Evolutionary conservation across 2,888 invertebrate genomes (phyloP).

Genomic region (Fragum fragum): DNA sequence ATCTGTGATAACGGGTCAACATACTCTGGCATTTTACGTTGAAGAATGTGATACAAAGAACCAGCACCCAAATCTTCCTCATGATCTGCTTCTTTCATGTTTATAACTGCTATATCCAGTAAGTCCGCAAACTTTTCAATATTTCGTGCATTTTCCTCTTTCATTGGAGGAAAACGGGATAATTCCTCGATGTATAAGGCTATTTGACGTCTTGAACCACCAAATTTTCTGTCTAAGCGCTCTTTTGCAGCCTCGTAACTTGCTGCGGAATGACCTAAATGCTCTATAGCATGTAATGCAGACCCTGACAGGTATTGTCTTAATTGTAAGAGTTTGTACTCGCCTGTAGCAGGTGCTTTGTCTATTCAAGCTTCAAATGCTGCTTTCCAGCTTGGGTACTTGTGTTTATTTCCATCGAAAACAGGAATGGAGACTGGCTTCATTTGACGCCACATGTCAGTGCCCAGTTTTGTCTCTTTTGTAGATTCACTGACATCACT

Average conservation of each 20-base stretch:
- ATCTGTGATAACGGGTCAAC: conserved; percentile 40
- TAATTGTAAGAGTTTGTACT: conserved; percentile 12
- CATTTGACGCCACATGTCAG: conserved; percentile 5
- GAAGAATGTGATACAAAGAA: conserved; percentile 2
- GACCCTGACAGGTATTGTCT: neutral
- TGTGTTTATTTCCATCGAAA: neutral
- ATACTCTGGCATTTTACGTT: conserved; percentile 36
- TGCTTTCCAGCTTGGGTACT: conserved; percentile 5
- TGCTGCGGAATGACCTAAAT: conserved; percentile 1
- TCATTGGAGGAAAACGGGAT: conserved; percentile 2
- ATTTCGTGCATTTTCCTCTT: neutral
- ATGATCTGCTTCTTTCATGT: conserved; percentile 16
- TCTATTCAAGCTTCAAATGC: conserved; percentile 18
- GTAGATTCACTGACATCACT: neutral
- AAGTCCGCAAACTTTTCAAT: neutral
- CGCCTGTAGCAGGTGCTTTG: neutral
- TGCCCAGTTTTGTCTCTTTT: neutral
- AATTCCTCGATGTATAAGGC: conserved; percentile 2
- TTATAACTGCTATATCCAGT: conserved; percentile 8
- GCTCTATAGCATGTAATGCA: conserved; percentile 1
- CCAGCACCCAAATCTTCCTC: conserved; percentile 10
- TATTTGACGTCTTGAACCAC: neutral
- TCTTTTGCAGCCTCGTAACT: conserved; percentile 21
- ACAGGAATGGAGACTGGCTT: conserved; percentile 8
- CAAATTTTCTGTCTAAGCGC: conserved; percentile 8